Base-by-base conservation (phyloP, 1,140 invertebrate species). In the Euborellia annulipes region DNA sequence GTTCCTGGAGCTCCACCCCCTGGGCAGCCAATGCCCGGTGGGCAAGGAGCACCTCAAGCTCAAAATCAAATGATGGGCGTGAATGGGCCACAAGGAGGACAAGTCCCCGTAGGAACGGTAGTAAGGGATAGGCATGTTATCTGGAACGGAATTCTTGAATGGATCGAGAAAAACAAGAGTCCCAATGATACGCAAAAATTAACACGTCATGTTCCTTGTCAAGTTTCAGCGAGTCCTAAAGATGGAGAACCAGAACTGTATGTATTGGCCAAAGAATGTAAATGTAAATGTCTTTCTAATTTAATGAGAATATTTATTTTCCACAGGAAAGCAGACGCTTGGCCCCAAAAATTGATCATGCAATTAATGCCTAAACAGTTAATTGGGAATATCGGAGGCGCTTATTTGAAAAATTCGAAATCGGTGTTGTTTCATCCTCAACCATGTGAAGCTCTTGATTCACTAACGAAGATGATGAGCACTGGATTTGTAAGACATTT, bases 311-410 rank as follows among this genome's bases (percentile, higher is more conserved):
- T n/a, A n/a, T n/a, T n/a, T n/a, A 27, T 46, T 50, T 43, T 49
- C 47, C 54, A 9, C 57, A 84, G 81, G 51, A 90, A 88, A 69
- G 85, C 86, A 2, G 84, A 88, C 52, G 82, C 83, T 11, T 96
- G 91, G 91, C 90, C 91, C 2, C 72, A 73, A 43, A 92, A 91
- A 61, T 61, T 96, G 9, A 75, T 89, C 36, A 91, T 95, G 83
- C 89, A 94, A 59, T 59, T 94, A 41, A 86, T 96, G 76, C 90
- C 90, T 0, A 90, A 90, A 59, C 77, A 82, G 53, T 64, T 95
- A 37, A 84, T 93, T 53, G 84, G 83, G 46, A 89, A 76, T 60
- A 85, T 90, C 54, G 86, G 86, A 0, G 81, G 85, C 0, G 72
- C 78, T 46, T 86, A 84, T 60, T 70, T 95, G 1, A 88, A 88